These are phyloP conservation scores for Mystacornis crossleyi DNA, from an alignment of 2,113 vertebrate species.

Conservation along the genomic window DNA sequence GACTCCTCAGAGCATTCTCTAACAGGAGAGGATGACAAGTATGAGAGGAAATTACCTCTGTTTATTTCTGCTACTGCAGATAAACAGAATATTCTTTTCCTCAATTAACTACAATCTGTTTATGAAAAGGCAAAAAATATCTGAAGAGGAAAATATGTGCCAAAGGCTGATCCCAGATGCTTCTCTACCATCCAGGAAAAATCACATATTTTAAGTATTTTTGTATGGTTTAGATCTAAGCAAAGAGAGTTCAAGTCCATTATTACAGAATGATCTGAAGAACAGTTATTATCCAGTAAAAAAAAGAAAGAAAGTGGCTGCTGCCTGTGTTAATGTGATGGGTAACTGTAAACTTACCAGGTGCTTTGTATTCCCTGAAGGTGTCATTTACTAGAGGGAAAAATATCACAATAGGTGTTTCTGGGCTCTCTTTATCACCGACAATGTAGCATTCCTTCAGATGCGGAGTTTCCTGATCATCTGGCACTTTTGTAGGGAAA, in stretches of 20 bases:
- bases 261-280: neutral
- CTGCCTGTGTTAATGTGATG: neutral
- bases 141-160: neutral
- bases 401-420: slow-evolving; percentile 74
- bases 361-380: slow-evolving; percentile 80
- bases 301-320: neutral
- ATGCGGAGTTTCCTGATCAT: slow-evolving; percentile 51
- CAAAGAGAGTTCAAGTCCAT: neutral
- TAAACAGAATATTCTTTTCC: neutral
- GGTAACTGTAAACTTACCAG: slow-evolving; percentile 65
- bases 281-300: neutral
- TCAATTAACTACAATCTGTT: neutral
- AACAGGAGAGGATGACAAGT: neutral
- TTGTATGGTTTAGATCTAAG: neutral
- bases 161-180: neutral
- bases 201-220: neutral
- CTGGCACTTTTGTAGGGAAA: slow-evolving; percentile 70
- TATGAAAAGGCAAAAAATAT: neutral
- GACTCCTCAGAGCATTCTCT: neutral
- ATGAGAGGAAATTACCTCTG: neutral
- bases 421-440: slow-evolving; percentile 61
- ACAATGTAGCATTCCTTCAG: slow-evolving; percentile 80
- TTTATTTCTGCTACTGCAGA: neutral
- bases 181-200: neutral
- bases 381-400: slow-evolving; percentile 79